Percentiles rank a stretch among this genome's conserved stretches.
Conservation (phyloP, 2,797 vertebrate species). For the Pterois miles region DNA sequence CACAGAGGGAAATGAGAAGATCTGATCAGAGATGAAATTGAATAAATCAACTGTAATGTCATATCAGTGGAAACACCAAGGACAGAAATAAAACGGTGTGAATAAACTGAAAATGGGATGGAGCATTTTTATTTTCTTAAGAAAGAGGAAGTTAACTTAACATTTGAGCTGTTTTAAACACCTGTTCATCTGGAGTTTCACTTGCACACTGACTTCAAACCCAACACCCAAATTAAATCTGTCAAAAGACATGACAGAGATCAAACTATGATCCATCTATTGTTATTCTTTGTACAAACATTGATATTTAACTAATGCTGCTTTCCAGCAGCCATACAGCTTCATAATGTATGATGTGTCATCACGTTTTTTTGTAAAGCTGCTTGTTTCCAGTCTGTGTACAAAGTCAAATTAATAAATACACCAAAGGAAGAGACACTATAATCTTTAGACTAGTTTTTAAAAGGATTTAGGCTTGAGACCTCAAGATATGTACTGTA, state of each 20-base stretch:
- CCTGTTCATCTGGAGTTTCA: not conserved
- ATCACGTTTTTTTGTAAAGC: not conserved
- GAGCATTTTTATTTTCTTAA: not conserved
- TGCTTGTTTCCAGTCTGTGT: not conserved
- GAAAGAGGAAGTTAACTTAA: conserved; percentile 11
- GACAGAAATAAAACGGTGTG: not conserved
- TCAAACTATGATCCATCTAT: not conserved
- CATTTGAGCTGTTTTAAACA: not conserved
- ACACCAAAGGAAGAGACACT: not conserved
- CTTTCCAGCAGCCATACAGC: not conserved
- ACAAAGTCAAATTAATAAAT: not conserved
- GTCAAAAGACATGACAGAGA: not conserved
- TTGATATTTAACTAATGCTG: not conserved
- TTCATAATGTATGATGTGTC: too few relatives aligned
- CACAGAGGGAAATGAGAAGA: not conserved
- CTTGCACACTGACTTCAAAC: not conserved
- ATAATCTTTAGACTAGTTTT: not conserved
- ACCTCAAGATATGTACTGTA: not conserved
- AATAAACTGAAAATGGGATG: not conserved
- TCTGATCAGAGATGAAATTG: not conserved
- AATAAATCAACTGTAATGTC: not conserved
- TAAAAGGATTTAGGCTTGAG: not conserved
- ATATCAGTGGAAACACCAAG: not conserved
- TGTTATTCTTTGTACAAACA: not conserved
- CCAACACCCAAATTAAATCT: not conserved